phyloP scores from a whole-genome alignment of 2,797 vertebrate species.

The Helostoma temminkii region DNA sequence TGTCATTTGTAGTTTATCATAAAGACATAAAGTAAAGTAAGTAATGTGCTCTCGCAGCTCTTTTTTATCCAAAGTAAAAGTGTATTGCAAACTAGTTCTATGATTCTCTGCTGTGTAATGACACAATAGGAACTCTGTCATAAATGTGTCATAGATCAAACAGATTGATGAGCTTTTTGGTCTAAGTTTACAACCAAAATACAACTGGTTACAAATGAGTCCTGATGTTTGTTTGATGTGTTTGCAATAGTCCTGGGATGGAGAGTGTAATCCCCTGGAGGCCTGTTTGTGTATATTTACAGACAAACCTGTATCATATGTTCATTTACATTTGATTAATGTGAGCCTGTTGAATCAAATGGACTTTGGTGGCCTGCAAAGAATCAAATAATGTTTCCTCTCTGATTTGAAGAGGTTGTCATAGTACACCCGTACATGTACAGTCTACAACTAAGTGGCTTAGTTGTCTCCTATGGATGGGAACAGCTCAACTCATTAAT shows the following conservation, averaged over 20 bases:
- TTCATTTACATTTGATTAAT: slow-evolving; percentile 50
- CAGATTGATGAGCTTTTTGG: slow-evolving; percentile 45
- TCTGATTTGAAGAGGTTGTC: slow-evolving; percentile 5
- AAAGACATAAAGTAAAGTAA: too few species aligned
- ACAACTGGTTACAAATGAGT: slow-evolving; percentile 57
- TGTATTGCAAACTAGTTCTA: slow-evolving; percentile 7
- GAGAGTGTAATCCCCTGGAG: slow-evolving; percentile 43
- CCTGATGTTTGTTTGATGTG: slow-evolving; percentile 69
- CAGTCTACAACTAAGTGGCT: slow-evolving; percentile 22
- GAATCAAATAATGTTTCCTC: slow-evolving; percentile 29
- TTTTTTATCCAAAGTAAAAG: background rate
- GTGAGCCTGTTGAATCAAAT: slow-evolving; percentile 46
- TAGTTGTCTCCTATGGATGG: background rate
- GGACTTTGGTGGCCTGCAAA: slow-evolving; percentile 42
- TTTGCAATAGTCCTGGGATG: slow-evolving; percentile 44
- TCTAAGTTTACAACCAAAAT: slow-evolving; percentile 48
- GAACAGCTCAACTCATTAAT: background rate
- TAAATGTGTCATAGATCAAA: slow-evolving; percentile 56
- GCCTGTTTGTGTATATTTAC: slow-evolving; percentile 5
- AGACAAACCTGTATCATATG: background rate
- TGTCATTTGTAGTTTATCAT: too few species aligned
- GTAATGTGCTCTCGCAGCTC: background rate
- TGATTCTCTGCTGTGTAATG: slow-evolving; percentile 18
- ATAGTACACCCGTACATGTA: slow-evolving; percentile 4
- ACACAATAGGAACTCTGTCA: slow-evolving; percentile 34